A percentile compares a stretch with the other conserved stretches of the same genome.
These are phyloP conservation scores for Trachelus stipa DNA, from an alignment of 2,888 invertebrate species.

Conservation along the genomic window DNA sequence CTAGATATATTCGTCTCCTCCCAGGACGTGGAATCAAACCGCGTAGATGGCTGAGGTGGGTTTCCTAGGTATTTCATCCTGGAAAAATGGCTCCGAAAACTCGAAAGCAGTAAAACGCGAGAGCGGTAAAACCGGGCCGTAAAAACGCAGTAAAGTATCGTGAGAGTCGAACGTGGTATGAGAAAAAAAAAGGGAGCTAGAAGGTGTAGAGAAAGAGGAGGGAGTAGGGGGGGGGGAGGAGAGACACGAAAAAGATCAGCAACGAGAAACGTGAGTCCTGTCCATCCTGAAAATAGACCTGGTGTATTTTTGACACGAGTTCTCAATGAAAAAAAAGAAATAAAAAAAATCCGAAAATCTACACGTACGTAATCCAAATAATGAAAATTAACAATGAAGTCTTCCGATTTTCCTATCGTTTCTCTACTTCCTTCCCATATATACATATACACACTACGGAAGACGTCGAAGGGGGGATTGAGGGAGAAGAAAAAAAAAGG, in stretches of 20 bases:
- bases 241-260: not conserved
- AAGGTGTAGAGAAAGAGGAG: conserved; percentile 14
- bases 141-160: conserved; percentile 25
- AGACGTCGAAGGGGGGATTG: not conserved
- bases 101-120: conserved; percentile 21
- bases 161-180: not conserved
- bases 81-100: conserved; percentile 15
- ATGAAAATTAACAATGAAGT: not conserved
- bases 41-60: not conserved
- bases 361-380: not conserved
- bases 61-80: not conserved
- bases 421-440: not conserved
- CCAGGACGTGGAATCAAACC: not conserved
- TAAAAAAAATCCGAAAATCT: not conserved
- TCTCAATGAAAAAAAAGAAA: not conserved
- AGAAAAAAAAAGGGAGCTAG: not conserved
- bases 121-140: conserved; percentile 25
- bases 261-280: not conserved
- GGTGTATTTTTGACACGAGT: not conserved
- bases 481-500: conserved; percentile 8
- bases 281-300: not conserved
- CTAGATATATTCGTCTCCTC: conserved; percentile 3
- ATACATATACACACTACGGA: not conserved
- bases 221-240: conserved; percentile 12
- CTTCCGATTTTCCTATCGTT: not conserved